Base-by-base conservation (phyloP, 2,113 vertebrate species). In the Gallinago jamesoni region DNA sequence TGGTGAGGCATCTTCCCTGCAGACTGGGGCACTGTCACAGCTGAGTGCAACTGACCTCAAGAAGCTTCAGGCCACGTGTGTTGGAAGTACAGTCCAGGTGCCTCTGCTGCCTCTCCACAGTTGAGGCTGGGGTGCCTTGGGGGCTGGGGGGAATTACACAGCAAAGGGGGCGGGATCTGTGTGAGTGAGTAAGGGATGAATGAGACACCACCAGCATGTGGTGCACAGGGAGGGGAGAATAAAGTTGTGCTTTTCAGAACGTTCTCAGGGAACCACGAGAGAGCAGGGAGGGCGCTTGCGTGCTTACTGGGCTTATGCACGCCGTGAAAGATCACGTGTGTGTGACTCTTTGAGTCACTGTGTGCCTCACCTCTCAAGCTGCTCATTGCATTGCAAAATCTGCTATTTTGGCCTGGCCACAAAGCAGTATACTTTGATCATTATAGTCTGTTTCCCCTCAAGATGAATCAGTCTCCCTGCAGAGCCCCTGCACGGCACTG, bases 301-400 rank as follows among this genome's bases (percentile, higher is more conserved):
- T 64, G 35, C 59, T 62, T 17, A 37, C 59, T 13, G 35, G 16
- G 66, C 81, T 91, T 55, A 63, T 92, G 68, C 73, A 55, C 12
- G 16, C 55, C 55, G 69, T 91, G 47, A 75, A 68, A 48, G 20
- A 70, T 3, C 0, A 0, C 5, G 2, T 78, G 59, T 14, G 22
- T 48, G 12, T 66, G 68, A 91, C 41, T 35, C 24, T 53, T 16
- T 80, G 64, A 93, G 59, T 91, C 81, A 89, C 48, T 4, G 9
- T 16, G 6, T 27, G 52, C 63, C 88, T 86, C 30, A 17, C 23
- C 66, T 75, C 78, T 63, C 55, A 14, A 72, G 56, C 50, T 69
- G 43, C 27, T 62, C 21, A 8, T 57, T 79, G 62, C 18, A 20
- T 93, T 95, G 33, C 77, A 93, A 88, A 96, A 79, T 62, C 41